These are phyloP conservation scores for Odontomyia ornata DNA, from an alignment of 2,888 invertebrate genomes.

Conservation along the genomic window DNA sequence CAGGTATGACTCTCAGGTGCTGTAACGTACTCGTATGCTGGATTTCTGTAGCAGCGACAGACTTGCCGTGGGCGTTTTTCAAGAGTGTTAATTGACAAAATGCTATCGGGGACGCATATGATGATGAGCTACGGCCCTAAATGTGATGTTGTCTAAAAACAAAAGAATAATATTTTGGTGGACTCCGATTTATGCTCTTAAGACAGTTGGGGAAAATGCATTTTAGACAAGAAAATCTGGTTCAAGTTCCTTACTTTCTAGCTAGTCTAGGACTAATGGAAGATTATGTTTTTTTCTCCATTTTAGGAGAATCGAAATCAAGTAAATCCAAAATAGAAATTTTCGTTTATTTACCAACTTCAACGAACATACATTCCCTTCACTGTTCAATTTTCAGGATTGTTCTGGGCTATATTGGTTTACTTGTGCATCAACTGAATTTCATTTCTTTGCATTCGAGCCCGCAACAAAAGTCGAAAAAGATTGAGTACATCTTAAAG, in stretches of 20 bases:
- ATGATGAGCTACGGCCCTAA: slow-evolving; percentile 2
- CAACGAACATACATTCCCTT: not conserved
- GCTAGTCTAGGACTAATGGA: too few relatives aligned
- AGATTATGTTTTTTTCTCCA: too few relatives aligned
- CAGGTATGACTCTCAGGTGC: not conserved
- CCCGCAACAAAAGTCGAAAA: not conserved
- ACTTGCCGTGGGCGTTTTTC: slow-evolving; percentile 35
- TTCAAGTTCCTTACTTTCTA: too few relatives aligned
- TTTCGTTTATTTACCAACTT: too few relatives aligned
- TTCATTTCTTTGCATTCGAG: not conserved
- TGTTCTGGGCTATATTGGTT: not conserved
- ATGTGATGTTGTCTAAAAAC: not conserved
- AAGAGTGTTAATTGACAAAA: slow-evolving; percentile 34
- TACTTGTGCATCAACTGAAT: not conserved
- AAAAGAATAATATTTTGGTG: not conserved
- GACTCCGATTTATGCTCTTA: not conserved
- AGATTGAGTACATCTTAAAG: slow-evolving; percentile 17
- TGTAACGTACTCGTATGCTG: not conserved
- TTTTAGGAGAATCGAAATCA: too few relatives aligned
- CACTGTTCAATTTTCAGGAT: not conserved
- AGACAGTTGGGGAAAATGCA: not conserved
- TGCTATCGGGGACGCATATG: not conserved
- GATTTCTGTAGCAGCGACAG: not conserved
- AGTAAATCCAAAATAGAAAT: too few relatives aligned
- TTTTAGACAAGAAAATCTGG: not conserved